These are phyloP conservation scores for Goniozus legneri DNA, from an alignment of 1,140 invertebrate species.

Conservation along the genomic window DNA sequence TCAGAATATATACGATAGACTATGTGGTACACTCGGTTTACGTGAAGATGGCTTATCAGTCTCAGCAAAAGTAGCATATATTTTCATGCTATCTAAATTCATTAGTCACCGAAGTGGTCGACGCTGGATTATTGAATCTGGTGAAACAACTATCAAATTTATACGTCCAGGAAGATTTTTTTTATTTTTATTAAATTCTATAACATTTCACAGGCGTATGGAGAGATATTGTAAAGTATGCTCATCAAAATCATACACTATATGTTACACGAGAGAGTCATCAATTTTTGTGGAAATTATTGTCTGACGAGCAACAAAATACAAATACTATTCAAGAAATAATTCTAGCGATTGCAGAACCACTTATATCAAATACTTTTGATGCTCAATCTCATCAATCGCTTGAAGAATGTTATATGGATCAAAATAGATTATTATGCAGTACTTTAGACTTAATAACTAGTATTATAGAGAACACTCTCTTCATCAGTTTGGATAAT, in stretches of 20 bases:
- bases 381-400: constrained; percentile 32
- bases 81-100: constrained; percentile 56
- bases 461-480: constrained; percentile 45
- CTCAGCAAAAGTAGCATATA: constrained; percentile 61
- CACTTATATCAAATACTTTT: constrained; percentile 49
- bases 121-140: constrained; percentile 55
- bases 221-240: constrained; percentile 56
- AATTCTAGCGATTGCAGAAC: constrained; percentile 48
- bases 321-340: constrained; percentile 52
- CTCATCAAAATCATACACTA: constrained; percentile 60
- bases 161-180: not conserved
- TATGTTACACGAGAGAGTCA: constrained; percentile 62
- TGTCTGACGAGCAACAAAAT: constrained; percentile 53
- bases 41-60: constrained; percentile 41
- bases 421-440: constrained; percentile 53
- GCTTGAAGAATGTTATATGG: constrained; percentile 52
- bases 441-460: constrained; percentile 54
- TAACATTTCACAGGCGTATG: constrained; percentile 43
- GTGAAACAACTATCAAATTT: constrained; percentile 24
- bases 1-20: constrained; percentile 42
- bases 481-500: constrained; percentile 39
- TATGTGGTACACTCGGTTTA: constrained; percentile 40
- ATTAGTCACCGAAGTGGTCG: constrained; percentile 56
- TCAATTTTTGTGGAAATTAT: constrained; percentile 54
- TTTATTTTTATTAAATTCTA: not conserved